A percentile compares a stretch with the other conserved stretches of the same genome.
phyloP scores from a whole-genome alignment of 2,797 vertebrate genomes.

The Gymnothorax reevesii region DNA sequence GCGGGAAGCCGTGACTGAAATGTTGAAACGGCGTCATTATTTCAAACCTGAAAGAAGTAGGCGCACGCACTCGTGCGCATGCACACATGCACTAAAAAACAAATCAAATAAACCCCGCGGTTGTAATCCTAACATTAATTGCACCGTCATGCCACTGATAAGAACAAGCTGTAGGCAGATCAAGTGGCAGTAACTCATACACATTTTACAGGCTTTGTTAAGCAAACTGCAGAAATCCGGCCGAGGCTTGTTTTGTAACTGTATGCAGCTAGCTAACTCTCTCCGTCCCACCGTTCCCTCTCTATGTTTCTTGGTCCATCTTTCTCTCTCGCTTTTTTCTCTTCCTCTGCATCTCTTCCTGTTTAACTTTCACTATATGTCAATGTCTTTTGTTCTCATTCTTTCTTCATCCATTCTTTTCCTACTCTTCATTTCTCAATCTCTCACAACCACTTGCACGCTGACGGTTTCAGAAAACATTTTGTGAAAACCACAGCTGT shows the following conservation, averaged over 20 bases:
- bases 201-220: constrained; percentile 71
- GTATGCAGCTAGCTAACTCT: constrained; percentile 18
- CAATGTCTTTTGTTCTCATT: background rate
- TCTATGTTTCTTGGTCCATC: background rate
- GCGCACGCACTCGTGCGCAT: too few relatives aligned
- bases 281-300: background rate
- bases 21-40: constrained; percentile 65
- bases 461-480: constrained; percentile 73
- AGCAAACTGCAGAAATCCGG: constrained; percentile 68
- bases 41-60: constrained; percentile 32
- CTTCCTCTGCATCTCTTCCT: background rate
- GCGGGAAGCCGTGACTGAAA: constrained; percentile 57
- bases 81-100: background rate
- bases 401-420: too few relatives aligned
- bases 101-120: constrained; percentile 61
- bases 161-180: constrained; percentile 77
- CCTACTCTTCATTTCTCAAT: too few relatives aligned
- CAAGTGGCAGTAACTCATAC: constrained; percentile 73
- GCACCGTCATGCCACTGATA: constrained; percentile 77
- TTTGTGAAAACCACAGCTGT: constrained; percentile 72
- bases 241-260: constrained; percentile 61
- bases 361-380: background rate
- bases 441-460: constrained; percentile 56
- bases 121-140: constrained; percentile 76
- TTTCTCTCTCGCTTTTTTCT: background rate